These are phyloP conservation scores for Melanocharis versteri DNA, from an alignment of 2,113 vertebrate genomes.

Conservation along the genomic window DNA sequence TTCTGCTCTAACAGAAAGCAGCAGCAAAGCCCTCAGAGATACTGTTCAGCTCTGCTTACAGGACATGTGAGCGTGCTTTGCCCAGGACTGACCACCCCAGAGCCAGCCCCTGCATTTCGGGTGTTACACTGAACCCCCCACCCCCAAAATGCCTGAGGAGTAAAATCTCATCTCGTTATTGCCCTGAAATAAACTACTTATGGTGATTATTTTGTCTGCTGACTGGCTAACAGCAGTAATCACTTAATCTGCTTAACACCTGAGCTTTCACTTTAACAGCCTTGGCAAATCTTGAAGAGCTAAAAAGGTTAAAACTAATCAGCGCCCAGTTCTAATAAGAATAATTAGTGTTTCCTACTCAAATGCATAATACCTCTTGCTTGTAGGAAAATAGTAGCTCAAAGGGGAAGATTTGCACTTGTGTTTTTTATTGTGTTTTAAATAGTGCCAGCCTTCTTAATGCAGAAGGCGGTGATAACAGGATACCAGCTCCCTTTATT, in stretches of 20 bases:
- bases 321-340: slow-evolving; percentile 41
- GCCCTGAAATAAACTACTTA: slow-evolving; percentile 74
- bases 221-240: slow-evolving; percentile 73
- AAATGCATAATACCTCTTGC: background rate
- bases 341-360: slow-evolving; percentile 59
- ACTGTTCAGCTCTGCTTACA: slow-evolving; percentile 5
- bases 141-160: background rate
- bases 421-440: background rate
- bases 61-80: background rate
- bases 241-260: slow-evolving; percentile 75
- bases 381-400: background rate
- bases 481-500: background rate
- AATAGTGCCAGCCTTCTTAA: background rate
- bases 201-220: slow-evolving; percentile 78
- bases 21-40: background rate
- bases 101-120: background rate
- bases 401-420: background rate
- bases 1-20: background rate
- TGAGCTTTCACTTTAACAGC: slow-evolving; percentile 65
- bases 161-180: slow-evolving; percentile 51
- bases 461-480: background rate
- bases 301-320: slow-evolving; percentile 68
- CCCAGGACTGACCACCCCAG: background rate
- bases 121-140: background rate
- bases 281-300: slow-evolving; percentile 53